phyloP scores from a whole-genome alignment of 2,797 vertebrate genomes.

The Botia kubotai region DNA sequence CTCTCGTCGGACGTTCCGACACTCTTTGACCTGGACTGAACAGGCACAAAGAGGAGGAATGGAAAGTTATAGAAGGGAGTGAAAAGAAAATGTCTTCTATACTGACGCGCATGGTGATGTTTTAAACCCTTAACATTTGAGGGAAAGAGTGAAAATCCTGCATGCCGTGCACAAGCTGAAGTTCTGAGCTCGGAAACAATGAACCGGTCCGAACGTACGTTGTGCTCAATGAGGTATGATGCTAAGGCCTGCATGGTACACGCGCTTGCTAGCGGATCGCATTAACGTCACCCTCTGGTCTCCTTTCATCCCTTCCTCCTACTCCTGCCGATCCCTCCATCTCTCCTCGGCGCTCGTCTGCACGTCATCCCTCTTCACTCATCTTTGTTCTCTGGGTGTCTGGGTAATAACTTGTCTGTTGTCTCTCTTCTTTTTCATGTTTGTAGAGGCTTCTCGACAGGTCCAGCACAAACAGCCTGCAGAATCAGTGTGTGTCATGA shows the following conservation, averaged over 20 bases:
- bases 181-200: conserved; percentile 27
- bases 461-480: conserved; percentile 58
- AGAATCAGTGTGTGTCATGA: conserved; percentile 68
- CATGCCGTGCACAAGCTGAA: conserved; percentile 53
- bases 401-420: conserved; percentile 63
- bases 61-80: conserved; percentile 44
- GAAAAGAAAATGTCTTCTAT: conserved; percentile 52
- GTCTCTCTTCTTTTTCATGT: conserved; percentile 63
- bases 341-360: conserved; percentile 29
- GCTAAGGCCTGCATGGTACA: conserved; percentile 57
- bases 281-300: conserved; percentile 36
- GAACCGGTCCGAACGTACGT: conserved; percentile 24
- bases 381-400: conserved; percentile 44
- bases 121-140: conserved; percentile 51
- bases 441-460: conserved; percentile 59
- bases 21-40: conserved; percentile 55
- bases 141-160: conserved; percentile 37
- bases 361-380: conserved; percentile 44
- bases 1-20: conserved; percentile 47
- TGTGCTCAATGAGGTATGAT: conserved; percentile 50
- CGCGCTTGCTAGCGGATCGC: conserved; percentile 34
- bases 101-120: conserved; percentile 61
- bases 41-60: conserved; percentile 56
- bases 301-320: conserved; percentile 46
- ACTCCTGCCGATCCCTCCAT: conserved; percentile 14